Conservation (phyloP, 37 sponge, comb jelly and placozoan species). For the Diacarnus erythraeanus region DNA sequence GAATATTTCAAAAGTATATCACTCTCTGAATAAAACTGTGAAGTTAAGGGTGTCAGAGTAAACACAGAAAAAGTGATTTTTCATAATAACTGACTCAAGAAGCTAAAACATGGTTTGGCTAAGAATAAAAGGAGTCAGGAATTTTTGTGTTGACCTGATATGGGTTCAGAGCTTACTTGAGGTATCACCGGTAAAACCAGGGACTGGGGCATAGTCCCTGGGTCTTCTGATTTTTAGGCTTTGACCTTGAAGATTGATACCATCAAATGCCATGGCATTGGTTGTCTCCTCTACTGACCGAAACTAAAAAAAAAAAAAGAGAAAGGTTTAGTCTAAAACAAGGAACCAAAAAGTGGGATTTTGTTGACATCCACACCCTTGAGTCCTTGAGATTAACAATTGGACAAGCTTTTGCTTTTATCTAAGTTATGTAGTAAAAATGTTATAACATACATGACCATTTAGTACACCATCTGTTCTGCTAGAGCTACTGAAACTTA, state of each 20-base stretch:
- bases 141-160: no score
- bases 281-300: conserved; percentile 99
- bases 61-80: background rate
- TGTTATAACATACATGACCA: no score
- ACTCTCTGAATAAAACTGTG: no score
- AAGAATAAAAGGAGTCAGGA: no score
- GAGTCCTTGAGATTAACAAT: no score
- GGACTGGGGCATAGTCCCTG: conserved; percentile 94
- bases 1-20: no score
- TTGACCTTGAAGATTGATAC: conserved; percentile 95
- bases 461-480: no score
- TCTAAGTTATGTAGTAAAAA: no score
- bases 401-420: no score
- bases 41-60: no score
- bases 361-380: no score
- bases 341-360: background rate
- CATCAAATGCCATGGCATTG: conserved; percentile 98
- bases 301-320: conserved; percentile 48
- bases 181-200: conserved; percentile 63
- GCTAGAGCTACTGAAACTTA: no score
- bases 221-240: conserved; percentile 95
- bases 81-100: background rate
- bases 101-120: background rate
- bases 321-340: background rate
- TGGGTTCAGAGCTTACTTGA: background rate